Conservation (phyloP, 1,140 invertebrate genomes). For the Euura lappo region DNA sequence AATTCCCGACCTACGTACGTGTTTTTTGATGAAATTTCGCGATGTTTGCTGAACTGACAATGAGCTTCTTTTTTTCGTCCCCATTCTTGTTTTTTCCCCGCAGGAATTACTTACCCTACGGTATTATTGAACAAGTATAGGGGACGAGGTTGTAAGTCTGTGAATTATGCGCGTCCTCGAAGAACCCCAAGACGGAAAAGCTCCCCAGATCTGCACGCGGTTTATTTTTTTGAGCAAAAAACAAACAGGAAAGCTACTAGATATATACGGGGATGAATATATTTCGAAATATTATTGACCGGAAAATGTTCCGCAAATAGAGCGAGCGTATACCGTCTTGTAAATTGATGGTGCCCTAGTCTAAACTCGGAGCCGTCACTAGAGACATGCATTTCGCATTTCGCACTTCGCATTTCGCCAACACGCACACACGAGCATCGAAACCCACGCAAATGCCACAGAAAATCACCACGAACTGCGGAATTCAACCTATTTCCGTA, state of each 20-base stretch:
- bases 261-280: neutral
- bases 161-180: constrained; percentile 29
- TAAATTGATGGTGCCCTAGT: constrained; percentile 13
- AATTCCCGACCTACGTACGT: no score
- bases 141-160: constrained; percentile 35
- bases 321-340: constrained; percentile 8
- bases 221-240: no score
- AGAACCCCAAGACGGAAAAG: no score
- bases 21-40: no score
- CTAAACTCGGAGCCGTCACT: constrained; percentile 14
- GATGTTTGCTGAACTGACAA: no score
- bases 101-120: constrained; percentile 35
- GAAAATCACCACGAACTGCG: neutral
- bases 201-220: neutral
- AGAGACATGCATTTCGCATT: constrained; percentile 22
- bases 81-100: neutral
- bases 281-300: constrained; percentile 15
- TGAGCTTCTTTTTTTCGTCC: neutral
- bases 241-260: no score
- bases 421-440: neutral
- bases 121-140: constrained; percentile 32
- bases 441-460: neutral
- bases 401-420: constrained; percentile 17
- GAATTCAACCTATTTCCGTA: neutral
- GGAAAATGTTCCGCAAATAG: constrained; percentile 12